phyloP scores from a whole-genome alignment of 2,888 invertebrate genomes.

The Pachydiplax longipennis region DNA sequence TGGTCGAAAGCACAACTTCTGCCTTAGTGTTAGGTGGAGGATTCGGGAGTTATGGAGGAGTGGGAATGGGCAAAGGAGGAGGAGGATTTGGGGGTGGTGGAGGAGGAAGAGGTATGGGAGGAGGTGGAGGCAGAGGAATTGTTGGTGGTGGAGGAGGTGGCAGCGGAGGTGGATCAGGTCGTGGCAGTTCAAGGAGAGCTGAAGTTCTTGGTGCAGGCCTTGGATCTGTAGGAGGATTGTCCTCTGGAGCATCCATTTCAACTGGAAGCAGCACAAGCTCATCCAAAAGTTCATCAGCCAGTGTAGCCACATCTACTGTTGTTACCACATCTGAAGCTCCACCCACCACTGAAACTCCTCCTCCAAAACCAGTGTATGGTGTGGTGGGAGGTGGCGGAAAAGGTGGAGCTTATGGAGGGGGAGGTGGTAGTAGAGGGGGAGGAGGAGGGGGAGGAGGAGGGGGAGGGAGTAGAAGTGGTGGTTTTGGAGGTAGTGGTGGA shows the following conservation, averaged over 20 bases:
- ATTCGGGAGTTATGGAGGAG: background rate
- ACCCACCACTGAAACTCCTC: background rate
- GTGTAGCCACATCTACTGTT: background rate
- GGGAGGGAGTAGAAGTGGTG: background rate
- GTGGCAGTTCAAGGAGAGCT: constrained; percentile 9
- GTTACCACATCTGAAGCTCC: background rate
- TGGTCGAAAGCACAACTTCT: constrained; percentile 40
- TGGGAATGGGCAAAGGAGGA: background rate
- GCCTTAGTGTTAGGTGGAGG: constrained; percentile 26
- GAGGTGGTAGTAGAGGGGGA: background rate
- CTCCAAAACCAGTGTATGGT: background rate
- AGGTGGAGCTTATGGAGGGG: background rate
- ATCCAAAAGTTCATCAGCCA: background rate
- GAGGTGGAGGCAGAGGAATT: background rate
- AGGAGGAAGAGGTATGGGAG: background rate
- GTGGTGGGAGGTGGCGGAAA: background rate
- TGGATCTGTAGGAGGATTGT: background rate
- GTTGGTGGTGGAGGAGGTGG: background rate
- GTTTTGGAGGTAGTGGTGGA: background rate
- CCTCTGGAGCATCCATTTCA: background rate
- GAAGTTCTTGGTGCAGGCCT: background rate
- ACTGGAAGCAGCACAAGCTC: background rate
- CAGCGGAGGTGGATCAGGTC: background rate
- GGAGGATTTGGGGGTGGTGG: background rate
- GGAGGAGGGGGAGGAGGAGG: background rate